phyloP scores from a whole-genome alignment of 2,113 vertebrate genomes.

The Eleginops maclovinus region DNA sequence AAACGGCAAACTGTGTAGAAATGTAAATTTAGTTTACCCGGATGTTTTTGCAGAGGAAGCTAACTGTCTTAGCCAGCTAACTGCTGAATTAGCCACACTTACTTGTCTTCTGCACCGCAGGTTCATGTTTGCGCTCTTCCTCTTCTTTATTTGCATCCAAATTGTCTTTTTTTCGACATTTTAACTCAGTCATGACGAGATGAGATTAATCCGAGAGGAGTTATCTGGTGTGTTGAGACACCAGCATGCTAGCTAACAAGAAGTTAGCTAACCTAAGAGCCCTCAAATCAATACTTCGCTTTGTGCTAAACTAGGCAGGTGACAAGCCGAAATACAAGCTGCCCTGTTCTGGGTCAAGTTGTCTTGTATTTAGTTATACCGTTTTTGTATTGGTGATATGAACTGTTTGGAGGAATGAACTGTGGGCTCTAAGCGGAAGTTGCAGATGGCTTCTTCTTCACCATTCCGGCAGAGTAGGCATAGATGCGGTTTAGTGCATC shows the following conservation, averaged over 20 bases:
- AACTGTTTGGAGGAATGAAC: not conserved
- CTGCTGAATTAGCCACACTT: slow-evolving; percentile 22
- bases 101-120: slow-evolving; percentile 30
- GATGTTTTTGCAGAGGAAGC: not conserved
- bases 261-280: slow-evolving; percentile 13
- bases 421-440: not conserved
- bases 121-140: slow-evolving; percentile 15
- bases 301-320: not conserved
- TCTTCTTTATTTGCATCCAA: slow-evolving; percentile 33
- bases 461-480: too few relatives aligned
- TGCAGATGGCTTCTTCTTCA: not conserved
- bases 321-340: not conserved
- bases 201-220: slow-evolving; percentile 4
- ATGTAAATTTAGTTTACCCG: not conserved
- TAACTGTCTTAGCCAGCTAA: slow-evolving; percentile 15
- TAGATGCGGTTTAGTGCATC: too few relatives aligned
- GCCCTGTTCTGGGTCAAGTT: not conserved
- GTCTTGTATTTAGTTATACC: not conserved
- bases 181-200: slow-evolving; percentile 75
- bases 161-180: slow-evolving; percentile 63
- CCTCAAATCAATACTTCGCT: too few relatives aligned
- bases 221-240: not conserved
- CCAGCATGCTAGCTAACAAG: slow-evolving; percentile 81
- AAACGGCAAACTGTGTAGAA: not conserved
- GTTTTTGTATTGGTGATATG: not conserved